Percentiles rank a stretch among this genome's conserved stretches.
Evolutionary conservation across 1,140 invertebrate species (phyloP).

Genomic region (Zaprionus inermis): DNA sequence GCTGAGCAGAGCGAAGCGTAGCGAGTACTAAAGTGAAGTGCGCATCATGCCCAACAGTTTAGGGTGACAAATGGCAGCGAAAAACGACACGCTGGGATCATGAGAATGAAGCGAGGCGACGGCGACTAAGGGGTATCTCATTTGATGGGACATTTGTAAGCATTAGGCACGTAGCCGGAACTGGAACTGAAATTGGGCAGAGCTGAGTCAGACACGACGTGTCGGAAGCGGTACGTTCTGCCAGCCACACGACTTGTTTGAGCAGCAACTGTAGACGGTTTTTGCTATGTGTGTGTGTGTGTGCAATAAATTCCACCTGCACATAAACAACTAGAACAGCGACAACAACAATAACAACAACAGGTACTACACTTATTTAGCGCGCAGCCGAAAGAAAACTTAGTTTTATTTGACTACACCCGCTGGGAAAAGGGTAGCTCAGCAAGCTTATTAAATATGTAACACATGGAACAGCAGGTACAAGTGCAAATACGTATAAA

Average conservation of each 20-base stretch:
- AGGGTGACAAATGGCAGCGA: conserved; percentile 61
- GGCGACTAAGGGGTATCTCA: conserved; percentile 8
- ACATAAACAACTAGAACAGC: conserved; percentile 52
- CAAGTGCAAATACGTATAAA: background rate
- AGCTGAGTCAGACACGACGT: conserved; percentile 28
- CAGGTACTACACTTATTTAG: conserved; percentile 60
- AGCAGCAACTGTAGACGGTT: conserved; percentile 39
- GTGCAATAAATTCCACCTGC: conserved; percentile 64
- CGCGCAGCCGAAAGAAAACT: conserved; percentile 40
- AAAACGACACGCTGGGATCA: conserved; percentile 28
- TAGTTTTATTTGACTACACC: conserved; percentile 11
- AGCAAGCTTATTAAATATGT: background rate
- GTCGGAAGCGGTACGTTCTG: conserved; percentile 58
- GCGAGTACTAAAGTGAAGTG: conserved; percentile 20
- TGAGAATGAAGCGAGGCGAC: background rate
- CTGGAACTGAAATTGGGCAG: conserved; percentile 15
- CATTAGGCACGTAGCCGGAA: conserved; percentile 66
- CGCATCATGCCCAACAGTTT: conserved; percentile 51
- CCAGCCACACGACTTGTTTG: conserved; percentile 51
- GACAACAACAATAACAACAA: conserved; percentile 36
- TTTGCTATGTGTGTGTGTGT: conserved; percentile 12
- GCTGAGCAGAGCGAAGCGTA: conserved; percentile 1
- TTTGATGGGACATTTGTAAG: conserved; percentile 60
- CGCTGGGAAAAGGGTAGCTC: background rate
- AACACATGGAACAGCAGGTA: background rate